Evolutionary conservation across 2,113 vertebrate species (phyloP).

Genomic region (Callocephalon fimbriatum): DNA sequence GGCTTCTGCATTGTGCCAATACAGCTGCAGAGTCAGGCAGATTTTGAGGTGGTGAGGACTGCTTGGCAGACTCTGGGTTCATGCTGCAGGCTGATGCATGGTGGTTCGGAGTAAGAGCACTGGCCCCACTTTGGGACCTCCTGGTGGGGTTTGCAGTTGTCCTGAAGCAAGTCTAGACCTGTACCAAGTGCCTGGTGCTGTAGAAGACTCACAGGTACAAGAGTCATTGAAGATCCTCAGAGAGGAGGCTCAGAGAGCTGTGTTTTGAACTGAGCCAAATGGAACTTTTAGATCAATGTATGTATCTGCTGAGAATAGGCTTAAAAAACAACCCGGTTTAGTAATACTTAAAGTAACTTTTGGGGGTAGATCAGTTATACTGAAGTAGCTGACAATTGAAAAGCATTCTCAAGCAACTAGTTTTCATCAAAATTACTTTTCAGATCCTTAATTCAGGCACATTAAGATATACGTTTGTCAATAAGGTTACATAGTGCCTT

Average conservation of each 20-base stretch:
- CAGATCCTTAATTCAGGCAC: background rate
- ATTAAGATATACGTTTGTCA: background rate
- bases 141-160: background rate
- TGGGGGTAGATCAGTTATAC: background rate
- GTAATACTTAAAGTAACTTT: background rate
- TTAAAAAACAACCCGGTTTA: background rate
- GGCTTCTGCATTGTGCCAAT: background rate
- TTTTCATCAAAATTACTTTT: conserved; percentile 27
- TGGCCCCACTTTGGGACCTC: background rate
- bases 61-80: background rate
- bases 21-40: background rate
- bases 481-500: background rate
- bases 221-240: background rate
- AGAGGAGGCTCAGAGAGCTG: background rate
- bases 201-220: background rate
- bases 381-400: conserved; percentile 1
- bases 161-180: background rate
- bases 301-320: rapidly evolving
- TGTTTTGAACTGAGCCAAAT: background rate
- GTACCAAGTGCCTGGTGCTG: rapidly evolving
- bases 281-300: background rate
- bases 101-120: background rate
- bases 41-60: background rate
- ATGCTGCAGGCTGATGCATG: rapidly evolving
- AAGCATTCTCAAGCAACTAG: background rate